phyloP scores from a whole-genome alignment of 2,113 vertebrate species.

The Erythrocercus mccallii region DNA sequence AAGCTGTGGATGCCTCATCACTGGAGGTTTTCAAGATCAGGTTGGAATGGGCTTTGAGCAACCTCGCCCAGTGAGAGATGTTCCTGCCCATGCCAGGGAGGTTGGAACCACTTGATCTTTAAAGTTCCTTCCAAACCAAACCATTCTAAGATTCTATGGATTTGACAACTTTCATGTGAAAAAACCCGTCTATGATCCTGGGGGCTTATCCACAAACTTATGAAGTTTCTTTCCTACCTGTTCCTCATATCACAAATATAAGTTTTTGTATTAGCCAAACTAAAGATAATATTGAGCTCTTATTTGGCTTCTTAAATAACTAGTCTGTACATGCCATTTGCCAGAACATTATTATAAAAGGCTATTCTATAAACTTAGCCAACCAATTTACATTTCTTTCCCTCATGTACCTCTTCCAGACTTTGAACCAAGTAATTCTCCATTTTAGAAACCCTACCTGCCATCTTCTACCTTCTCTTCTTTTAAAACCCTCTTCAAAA shows the following conservation, averaged over 20 bases:
- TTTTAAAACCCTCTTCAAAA: not conserved
- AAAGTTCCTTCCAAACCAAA: not conserved
- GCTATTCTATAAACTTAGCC: not conserved
- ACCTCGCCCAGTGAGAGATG: not conserved
- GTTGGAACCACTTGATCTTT: accelerated
- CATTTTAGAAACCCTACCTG: not conserved
- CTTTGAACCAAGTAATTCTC: not conserved
- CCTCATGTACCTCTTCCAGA: not conserved
- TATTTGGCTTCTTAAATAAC: not conserved
- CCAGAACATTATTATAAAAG: not conserved
- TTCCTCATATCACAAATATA: not conserved
- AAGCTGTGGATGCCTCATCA: not conserved
- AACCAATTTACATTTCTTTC: not conserved
- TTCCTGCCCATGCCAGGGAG: not conserved
- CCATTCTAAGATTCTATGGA: not conserved
- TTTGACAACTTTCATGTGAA: not conserved
- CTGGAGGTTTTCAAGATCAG: not conserved
- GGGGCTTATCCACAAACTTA: not conserved
- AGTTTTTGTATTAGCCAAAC: not conserved
- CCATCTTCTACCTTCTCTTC: not conserved
- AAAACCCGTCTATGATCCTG: not conserved
- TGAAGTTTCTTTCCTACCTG: not conserved
- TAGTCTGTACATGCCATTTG: not conserved
- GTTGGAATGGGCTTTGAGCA: not conserved
- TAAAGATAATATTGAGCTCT: not conserved